Conservation (phyloP, 2,113 vertebrate species). For the Phylloscopus trochilus region DNA sequence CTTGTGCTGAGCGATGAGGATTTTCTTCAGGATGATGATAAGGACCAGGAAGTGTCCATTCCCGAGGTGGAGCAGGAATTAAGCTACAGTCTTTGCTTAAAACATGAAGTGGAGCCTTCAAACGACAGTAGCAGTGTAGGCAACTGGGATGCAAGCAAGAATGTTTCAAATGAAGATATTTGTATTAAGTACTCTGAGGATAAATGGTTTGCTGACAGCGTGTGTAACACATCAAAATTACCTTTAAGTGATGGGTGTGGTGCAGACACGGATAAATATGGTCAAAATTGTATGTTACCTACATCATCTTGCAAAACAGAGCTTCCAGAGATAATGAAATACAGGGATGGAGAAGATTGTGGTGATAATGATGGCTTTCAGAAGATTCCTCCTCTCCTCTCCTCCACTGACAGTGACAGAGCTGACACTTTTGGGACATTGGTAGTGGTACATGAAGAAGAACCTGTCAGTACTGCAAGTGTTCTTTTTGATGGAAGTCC, state of each 20-base stretch:
- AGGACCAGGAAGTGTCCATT: rapidly evolving
- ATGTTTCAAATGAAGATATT: background rate
- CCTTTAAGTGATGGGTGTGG: background rate
- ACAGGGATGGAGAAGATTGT: background rate
- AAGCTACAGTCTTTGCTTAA: rapidly evolving
- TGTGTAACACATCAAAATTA: background rate
- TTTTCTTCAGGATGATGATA: background rate
- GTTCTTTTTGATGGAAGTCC: background rate
- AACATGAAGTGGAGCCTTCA: rapidly evolving
- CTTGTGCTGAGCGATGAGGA: constrained; percentile 30
- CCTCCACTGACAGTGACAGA: background rate
- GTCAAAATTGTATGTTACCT: background rate
- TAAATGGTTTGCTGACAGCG: background rate
- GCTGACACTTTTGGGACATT: rapidly evolving
- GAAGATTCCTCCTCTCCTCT: background rate
- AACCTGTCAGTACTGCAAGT: background rate
- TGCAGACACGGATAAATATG: rapidly evolving
- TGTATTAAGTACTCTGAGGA: background rate
- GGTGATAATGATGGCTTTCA: background rate
- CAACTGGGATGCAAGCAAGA: background rate
- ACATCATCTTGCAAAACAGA: background rate
- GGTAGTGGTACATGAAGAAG: background rate
- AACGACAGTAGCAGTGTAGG: no score
- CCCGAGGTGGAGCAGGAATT: background rate
- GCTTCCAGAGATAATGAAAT: background rate